Percentiles rank a stretch among this genome's conserved stretches.
Conservation (phyloP, 2,797 vertebrate genomes). For the Anolis apletophallus region DNA sequence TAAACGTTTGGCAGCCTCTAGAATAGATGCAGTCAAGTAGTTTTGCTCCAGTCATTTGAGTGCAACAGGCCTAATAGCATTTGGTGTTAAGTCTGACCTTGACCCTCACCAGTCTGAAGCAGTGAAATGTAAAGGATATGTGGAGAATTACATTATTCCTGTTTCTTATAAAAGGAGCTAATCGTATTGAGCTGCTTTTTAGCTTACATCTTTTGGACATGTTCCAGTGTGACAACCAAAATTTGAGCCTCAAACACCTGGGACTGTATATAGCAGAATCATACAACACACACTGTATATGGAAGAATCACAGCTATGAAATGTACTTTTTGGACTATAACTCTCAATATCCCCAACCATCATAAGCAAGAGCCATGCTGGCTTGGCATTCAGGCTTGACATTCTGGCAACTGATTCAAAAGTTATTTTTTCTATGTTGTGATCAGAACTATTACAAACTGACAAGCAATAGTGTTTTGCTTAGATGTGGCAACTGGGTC, state of each 20-base stretch:
- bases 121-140: background rate
- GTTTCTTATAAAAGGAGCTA: background rate
- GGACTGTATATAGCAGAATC: background rate
- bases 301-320: no score
- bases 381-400: no score
- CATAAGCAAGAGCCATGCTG: no score
- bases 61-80: background rate
- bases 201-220: background rate
- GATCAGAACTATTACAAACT: background rate
- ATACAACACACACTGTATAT: no score
- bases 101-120: background rate
- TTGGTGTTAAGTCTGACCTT: background rate
- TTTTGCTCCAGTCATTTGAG: background rate
- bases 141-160: background rate
- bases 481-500: background rate
- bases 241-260: background rate
- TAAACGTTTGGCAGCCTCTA: background rate
- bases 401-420: no score
- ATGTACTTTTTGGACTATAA: no score
- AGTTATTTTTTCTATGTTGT: no score
- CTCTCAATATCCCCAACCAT: no score
- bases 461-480: background rate
- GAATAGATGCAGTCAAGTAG: background rate
- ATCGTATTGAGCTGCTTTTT: background rate
- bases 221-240: background rate